Evolutionary conservation across 2,888 invertebrate genomes (phyloP), one percentile per base, ranked within the genome.

Genomic region (Pachydiplax longipennis): DNA sequence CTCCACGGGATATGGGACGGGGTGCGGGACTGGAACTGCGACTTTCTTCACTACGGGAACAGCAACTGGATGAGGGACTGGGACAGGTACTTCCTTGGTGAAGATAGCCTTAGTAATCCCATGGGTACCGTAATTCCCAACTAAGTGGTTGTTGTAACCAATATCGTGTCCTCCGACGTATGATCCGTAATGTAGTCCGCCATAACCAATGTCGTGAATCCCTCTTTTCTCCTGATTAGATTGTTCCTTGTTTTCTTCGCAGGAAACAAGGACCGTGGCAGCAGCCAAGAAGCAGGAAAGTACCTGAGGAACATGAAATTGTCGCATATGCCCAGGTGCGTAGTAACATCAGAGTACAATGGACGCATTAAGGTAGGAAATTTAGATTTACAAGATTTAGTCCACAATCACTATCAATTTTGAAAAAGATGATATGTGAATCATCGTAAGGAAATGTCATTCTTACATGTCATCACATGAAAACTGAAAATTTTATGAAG

Each of bases 131-230:
- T 31, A n/a, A n/a, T 31, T 15, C 13, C n/a, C n/a, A n/a, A n/a
- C n/a, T n/a, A n/a, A n/a, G n/a, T n/a, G n/a, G n/a, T n/a, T n/a
- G n/a, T n/a, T 18, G 25, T 73, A 73, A 10, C 73, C 73, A 25
- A 2, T 5, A n/a, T 73, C 73, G 25, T 73, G 18, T 10, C 73
- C 73, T 73, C 73, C 73, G n/a, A 25, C 73, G 18, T 73, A n/a
- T n/a, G 25, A n/a, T n/a, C 73, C 73, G n/a, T 73, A 73, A 25
- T 18, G 93, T 96, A n/a, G n/a, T n/a, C 96, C 90, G 96, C 95
- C 90, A 96, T 96, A 92, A 96, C 95, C 73, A 12, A 73, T n/a
- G 73, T 73, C 31, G 94, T 96, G 31, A 18, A 73, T 73, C 25
- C 73, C 73, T n/a, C 73, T 73, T 12, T 73, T 73, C 25, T 73